Evolutionary conservation across 2,797 vertebrate genomes (phyloP).

Genomic region (Danio aesculapii): DNA sequence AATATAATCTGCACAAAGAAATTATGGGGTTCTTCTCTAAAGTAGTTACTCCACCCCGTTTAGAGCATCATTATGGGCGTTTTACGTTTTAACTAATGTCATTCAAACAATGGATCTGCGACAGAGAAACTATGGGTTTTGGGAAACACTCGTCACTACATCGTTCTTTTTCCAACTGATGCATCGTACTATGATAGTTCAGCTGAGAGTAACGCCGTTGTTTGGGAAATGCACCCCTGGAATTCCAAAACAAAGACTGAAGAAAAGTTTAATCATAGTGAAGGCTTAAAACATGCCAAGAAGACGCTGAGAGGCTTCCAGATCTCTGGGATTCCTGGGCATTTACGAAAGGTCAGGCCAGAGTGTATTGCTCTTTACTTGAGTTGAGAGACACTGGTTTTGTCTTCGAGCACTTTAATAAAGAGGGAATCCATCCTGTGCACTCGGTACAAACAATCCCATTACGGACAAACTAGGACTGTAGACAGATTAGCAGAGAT

Average conservation of each 20-base stretch:
- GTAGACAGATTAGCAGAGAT: conserved; percentile 46
- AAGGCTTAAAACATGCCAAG: neutral
- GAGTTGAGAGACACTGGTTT: conserved; percentile 35
- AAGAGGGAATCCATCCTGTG: conserved; percentile 19
- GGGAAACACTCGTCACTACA: no score
- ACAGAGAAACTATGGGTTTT: no score
- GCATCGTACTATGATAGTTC: no score
- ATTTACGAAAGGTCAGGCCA: conserved; percentile 1
- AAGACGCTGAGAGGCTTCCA: neutral
- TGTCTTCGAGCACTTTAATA: conserved; percentile 29
- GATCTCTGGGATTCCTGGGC: neutral
- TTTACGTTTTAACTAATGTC: no score
- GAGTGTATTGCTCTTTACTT: conserved; percentile 33
- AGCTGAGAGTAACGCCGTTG: no score
- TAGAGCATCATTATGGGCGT: no score
- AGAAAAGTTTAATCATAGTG: neutral
- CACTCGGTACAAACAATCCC: conserved; percentile 27
- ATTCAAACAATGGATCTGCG: no score
- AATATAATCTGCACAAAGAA: no score
- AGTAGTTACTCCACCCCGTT: no score
- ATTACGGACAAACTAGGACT: conserved; percentile 31
- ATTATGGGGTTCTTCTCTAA: no score
- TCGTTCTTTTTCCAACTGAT: no score
- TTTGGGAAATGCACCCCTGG: no score
- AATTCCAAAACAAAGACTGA: conserved; percentile 8